These are phyloP conservation scores for Musca vetustissima DNA, from an alignment of 1,140 invertebrate species.

Conservation along the genomic window DNA sequence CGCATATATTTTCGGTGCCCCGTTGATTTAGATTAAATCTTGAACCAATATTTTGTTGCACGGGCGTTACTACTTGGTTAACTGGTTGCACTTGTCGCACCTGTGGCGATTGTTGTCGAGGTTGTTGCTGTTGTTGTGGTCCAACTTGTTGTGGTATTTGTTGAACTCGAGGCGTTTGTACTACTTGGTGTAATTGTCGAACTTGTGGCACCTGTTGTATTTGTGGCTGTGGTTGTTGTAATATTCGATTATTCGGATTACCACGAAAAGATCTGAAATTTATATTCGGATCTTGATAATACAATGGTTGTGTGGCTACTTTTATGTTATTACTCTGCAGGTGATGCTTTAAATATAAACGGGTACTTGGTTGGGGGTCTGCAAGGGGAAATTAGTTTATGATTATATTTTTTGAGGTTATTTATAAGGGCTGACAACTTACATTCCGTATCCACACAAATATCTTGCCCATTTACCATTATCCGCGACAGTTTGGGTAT, in stretches of 20 bases:
- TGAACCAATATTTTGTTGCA: background rate
- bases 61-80: background rate
- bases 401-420: background rate
- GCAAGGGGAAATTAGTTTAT: background rate
- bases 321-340: slow-evolving; percentile 2
- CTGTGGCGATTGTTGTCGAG: background rate
- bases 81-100: background rate
- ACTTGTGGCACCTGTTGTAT: background rate
- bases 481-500: slow-evolving; percentile 28
- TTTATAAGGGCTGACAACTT: background rate
- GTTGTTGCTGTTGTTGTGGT: background rate
- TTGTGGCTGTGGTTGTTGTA: background rate
- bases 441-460: slow-evolving; percentile 25
- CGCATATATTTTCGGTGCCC: background rate
- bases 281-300: background rate
- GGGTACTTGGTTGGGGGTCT: slow-evolving; percentile 27
- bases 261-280: background rate
- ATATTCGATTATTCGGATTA: background rate
- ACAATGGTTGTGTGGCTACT: background rate
- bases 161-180: background rate
- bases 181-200: background rate
- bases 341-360: slow-evolving; percentile 17
- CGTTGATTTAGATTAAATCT: background rate
- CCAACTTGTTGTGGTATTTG: background rate
- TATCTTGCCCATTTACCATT: slow-evolving; percentile 16